These are phyloP conservation scores for Myotis planiceps DNA, from an alignment of 2,797 vertebrate genomes.

Conservation along the genomic window DNA sequence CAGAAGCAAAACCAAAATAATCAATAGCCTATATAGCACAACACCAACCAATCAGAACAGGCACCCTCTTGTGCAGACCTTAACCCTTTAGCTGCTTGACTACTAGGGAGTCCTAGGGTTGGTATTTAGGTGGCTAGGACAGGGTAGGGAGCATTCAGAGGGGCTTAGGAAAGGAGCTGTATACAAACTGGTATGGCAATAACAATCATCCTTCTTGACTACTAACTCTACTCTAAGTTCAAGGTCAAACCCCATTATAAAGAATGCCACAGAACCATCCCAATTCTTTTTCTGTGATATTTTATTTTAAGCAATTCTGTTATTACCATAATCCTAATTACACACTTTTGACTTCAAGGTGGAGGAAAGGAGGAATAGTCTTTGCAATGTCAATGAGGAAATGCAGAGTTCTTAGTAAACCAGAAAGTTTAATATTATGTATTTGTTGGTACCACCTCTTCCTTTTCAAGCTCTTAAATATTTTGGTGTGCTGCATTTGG, in stretches of 20 bases:
- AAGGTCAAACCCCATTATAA: background rate
- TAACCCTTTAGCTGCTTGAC: background rate
- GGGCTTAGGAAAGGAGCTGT: background rate
- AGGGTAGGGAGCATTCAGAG: background rate
- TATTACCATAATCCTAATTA: background rate
- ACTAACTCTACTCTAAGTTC: background rate
- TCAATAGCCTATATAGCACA: background rate
- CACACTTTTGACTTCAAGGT: background rate
- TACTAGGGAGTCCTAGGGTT: background rate
- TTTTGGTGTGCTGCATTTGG: background rate
- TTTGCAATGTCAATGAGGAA: background rate
- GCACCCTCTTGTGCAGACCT: fast-evolving
- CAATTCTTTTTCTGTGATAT: background rate
- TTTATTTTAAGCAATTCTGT: background rate
- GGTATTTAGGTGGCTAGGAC: background rate
- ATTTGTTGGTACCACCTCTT: background rate
- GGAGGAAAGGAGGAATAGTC: background rate
- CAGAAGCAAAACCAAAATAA: background rate
- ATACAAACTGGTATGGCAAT: background rate
- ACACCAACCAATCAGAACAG: background rate
- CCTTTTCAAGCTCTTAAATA: background rate
- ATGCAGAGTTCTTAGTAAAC: background rate
- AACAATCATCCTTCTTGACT: background rate
- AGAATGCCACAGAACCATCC: background rate
- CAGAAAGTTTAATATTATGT: background rate